These are phyloP conservation scores for Eulemur rufifrons DNA, from an alignment of 2,113 vertebrate genomes.

Conservation along the genomic window DNA sequence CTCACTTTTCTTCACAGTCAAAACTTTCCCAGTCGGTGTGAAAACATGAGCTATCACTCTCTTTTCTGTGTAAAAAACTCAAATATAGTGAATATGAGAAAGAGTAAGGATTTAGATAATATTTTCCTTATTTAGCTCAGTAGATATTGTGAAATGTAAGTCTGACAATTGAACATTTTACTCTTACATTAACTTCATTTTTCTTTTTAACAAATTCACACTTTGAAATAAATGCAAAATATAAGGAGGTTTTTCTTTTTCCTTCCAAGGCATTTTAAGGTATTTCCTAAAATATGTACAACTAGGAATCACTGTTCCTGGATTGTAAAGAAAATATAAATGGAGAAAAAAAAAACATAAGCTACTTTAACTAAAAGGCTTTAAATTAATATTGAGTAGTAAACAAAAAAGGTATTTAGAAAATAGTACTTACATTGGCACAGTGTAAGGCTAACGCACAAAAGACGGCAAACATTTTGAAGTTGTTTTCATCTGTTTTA, in stretches of 20 bases:
- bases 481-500: conserved; percentile 99
- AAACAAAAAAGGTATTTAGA: fast-evolving
- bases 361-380: no score
- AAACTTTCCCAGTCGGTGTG: background rate
- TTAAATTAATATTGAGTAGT: background rate
- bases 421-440: conserved; percentile 93
- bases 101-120: background rate
- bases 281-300: background rate
- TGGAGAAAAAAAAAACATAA: fast-evolving
- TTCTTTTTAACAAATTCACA: background rate
- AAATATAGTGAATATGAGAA: fast-evolving
- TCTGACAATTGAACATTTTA: background rate
- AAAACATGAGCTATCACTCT: fast-evolving
- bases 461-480: conserved; percentile 99
- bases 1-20: background rate
- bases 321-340: background rate
- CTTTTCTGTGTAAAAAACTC: background rate
- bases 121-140: background rate
- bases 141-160: background rate
- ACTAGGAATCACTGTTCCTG: background rate
- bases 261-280: background rate
- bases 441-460: conserved; percentile 99
- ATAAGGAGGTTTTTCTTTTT: background rate
- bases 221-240: background rate
- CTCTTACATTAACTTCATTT: background rate